These are phyloP conservation scores for Ictidomys tridecemlineatus DNA, from an alignment of 2,113 vertebrate species.

Conservation along the genomic window DNA sequence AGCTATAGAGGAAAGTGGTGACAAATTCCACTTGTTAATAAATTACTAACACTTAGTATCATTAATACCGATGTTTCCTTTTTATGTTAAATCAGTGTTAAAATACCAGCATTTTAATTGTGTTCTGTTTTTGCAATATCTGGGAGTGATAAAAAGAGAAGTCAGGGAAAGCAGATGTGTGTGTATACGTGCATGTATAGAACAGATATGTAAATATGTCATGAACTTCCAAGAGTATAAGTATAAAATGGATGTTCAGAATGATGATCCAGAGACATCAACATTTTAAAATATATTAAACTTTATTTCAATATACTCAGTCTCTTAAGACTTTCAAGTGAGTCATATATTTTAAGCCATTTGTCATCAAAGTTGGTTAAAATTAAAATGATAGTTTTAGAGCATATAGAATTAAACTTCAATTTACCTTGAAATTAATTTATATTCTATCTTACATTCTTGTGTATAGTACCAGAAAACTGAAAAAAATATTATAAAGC, in stretches of 20 bases:
- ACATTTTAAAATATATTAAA: conserved; percentile 72
- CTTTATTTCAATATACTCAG: background rate
- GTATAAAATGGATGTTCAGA: conserved; percentile 52
- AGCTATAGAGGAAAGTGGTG: background rate
- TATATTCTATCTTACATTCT: background rate
- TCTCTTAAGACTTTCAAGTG: conserved; percentile 53
- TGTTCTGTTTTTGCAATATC: conserved; percentile 25
- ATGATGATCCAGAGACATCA: conserved; percentile 48
- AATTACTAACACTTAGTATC: background rate
- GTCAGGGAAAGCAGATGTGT: background rate
- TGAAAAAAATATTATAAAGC: background rate
- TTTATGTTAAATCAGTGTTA: conserved; percentile 25
- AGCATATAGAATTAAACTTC: conserved; percentile 63
- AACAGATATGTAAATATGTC: conserved; percentile 64
- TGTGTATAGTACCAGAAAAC: background rate
- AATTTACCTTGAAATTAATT: conserved; percentile 65
- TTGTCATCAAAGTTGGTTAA: conserved; percentile 74
- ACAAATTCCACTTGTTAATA: conserved; percentile 24
- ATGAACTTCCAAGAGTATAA: conserved; percentile 59
- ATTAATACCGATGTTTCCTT: conserved; percentile 30
- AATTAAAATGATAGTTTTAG: conserved; percentile 72
- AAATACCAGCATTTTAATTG: background rate
- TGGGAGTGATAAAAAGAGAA: background rate
- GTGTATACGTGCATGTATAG: background rate
- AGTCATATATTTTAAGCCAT: conserved; percentile 64